A percentile compares a stretch with the other conserved stretches of the same genome.
phyloP scores from a whole-genome alignment of 1,140 invertebrate genomes.

The Brachionus koreanus region DNA sequence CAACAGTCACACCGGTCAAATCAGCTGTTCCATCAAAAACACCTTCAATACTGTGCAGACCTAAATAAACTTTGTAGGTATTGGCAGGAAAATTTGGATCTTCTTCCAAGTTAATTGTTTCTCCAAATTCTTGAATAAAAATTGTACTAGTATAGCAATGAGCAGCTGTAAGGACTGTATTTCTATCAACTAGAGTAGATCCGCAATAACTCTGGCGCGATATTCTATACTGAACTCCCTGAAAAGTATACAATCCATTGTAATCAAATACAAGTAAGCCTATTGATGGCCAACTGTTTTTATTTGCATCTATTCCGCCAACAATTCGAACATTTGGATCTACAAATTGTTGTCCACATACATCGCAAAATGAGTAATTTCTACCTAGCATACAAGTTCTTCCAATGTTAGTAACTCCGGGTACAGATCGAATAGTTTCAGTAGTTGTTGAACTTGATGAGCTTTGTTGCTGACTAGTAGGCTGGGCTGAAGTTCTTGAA shows the following conservation, averaged over 20 bases:
- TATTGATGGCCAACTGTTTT: slow-evolving; percentile 17
- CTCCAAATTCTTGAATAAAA: neutral
- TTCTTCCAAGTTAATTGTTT: neutral
- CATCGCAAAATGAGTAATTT: neutral
- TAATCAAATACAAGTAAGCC: neutral
- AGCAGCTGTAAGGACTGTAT: slow-evolving; percentile 7
- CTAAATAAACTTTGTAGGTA: slow-evolving; percentile 21
- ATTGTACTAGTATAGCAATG: neutral
- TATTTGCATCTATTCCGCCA: neutral
- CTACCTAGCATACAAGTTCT: neutral
- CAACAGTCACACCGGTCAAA: neutral
- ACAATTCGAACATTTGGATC: slow-evolving; percentile 6
- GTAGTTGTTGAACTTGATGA: neutral
- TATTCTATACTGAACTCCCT: neutral
- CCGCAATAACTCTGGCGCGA: neutral
- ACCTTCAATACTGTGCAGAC: neutral
- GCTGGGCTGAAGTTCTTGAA: neutral
- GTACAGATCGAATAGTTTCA: neutral
- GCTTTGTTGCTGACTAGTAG: neutral
- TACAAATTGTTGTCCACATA: neutral
- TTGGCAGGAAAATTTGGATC: neutral
- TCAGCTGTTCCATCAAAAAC: neutral
- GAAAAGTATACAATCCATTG: neutral
- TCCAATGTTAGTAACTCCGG: neutral
- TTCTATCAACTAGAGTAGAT: neutral